A percentile compares a stretch with the other conserved stretches of the same genome.
Evolutionary conservation across 2,888 invertebrate species (phyloP).

Genomic region (Panzeria rudis): DNA sequence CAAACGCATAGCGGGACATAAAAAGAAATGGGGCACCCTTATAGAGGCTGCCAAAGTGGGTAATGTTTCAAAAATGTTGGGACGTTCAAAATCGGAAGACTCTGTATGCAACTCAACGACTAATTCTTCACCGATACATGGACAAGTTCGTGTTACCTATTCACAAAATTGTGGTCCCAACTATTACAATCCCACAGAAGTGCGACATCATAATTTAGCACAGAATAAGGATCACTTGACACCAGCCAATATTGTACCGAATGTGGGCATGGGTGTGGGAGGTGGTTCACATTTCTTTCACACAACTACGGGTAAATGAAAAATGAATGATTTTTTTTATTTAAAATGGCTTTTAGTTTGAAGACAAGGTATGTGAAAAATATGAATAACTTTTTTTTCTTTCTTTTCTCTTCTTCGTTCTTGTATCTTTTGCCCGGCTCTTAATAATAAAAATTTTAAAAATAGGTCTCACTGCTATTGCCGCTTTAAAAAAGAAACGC

Average conservation of each 20-base stretch:
- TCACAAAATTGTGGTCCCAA: conserved; percentile 79
- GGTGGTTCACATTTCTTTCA: conserved; percentile 81
- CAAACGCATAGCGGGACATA: conserved; percentile 87
- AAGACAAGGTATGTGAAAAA: conserved; percentile 29
- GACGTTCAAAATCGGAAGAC: conserved; percentile 92
- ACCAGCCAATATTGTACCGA: conserved; percentile 41
- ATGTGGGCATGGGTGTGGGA: conserved; percentile 55
- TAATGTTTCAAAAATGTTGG: conserved; percentile 91
- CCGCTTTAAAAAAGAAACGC: conserved; percentile 90
- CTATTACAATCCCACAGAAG: conserved; percentile 69
- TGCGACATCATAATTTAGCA: conserved; percentile 37
- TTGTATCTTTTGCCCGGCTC: conserved; percentile 5
- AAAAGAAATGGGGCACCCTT: conserved; percentile 91
- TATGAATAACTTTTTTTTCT: not conserved
- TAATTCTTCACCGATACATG: conserved; percentile 88
- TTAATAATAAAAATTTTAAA: not conserved
- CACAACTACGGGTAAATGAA: conserved; percentile 79
- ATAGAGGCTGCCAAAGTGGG: conserved; percentile 94
- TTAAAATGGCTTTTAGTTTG: conserved; percentile 31
- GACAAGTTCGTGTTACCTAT: conserved; percentile 86
- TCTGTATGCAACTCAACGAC: conserved; percentile 88
- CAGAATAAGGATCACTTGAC: conserved; percentile 64
- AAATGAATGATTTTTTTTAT: conserved; percentile 45
- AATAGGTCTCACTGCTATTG: conserved; percentile 86
- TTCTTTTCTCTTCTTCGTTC: not conserved